Base-by-base conservation (phyloP, 2,797 vertebrate genomes). In the Steatocranus sp. region DNA sequence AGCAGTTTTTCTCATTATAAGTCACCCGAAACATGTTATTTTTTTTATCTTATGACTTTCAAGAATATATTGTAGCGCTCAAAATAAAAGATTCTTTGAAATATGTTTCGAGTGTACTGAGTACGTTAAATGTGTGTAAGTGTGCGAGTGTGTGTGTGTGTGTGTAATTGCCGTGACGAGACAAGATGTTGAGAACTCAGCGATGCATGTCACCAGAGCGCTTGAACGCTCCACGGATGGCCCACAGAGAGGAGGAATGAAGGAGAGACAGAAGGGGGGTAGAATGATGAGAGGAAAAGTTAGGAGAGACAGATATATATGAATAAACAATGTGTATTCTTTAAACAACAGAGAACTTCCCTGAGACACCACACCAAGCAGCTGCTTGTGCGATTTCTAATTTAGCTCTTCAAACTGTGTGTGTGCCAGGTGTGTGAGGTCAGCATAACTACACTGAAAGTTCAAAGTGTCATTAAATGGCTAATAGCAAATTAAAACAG, bases 111-210 rank as follows among this genome's bases (percentile, higher is more conserved):
- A 87, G 81, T 83, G 84, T 85, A 82, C 87, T 84, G 81, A 85
- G 86, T 87, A 89, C 92, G 88, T 88, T 90, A 89, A 90, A 82
- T 83, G 75, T 86, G 75, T 87, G 81, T 78, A 30, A 36, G 54
- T 5, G 50, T 77, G 84, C 32, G 58, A 66, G 80, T 73, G 82
- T 73, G 91, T 87, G 92, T 25, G 92, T 25, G 25, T 94, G 93
- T 95, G 96, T 94, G 96, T 97, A 97, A 97, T 97, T 97, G 96
- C 93, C 96, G 94, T 97, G 96, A 96, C 96, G 93, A 94, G 95
- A 96, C 95, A 96, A 96, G 96, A 97, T 97, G 96, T 96, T 96
- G 95, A 95, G 94, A 93, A 92, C 84, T 94, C 95, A 93, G 93
- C 85, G 81, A 90, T 93, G 96, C 95, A 90, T 96, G 94, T 91